Percentiles rank a stretch among this genome's conserved stretches.
Evolutionary conservation across 2,113 vertebrate genomes (phyloP).

Genomic region (Seriola quinqueradiata): DNA sequence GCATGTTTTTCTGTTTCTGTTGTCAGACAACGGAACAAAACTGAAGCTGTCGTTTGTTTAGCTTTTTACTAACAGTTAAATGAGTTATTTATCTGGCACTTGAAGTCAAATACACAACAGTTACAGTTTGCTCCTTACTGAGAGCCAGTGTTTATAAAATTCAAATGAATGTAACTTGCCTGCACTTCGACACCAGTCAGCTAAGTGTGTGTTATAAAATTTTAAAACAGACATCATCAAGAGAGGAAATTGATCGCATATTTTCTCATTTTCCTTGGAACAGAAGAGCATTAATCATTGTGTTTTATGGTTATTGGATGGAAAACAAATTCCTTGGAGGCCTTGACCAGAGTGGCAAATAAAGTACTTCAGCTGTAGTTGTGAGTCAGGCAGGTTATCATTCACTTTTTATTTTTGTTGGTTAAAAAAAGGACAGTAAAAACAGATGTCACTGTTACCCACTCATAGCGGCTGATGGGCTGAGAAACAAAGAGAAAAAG

Average conservation of each 20-base stretch:
- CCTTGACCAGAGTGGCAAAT: background rate
- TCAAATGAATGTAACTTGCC: background rate
- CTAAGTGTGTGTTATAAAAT: background rate
- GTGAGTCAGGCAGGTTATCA: constrained; percentile 19
- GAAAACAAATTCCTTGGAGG: background rate
- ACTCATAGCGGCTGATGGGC: background rate
- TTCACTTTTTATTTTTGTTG: background rate
- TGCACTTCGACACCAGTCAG: background rate
- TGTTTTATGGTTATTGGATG: constrained; percentile 20
- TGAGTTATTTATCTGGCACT: no score
- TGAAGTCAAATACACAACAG: no score
- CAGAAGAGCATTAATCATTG: constrained; percentile 8
- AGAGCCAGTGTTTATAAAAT: no score
- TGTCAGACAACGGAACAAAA: no score
- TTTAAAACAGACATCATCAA: constrained; percentile 19
- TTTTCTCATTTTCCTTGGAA: constrained; percentile 10
- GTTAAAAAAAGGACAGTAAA: background rate
- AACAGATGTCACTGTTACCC: constrained; percentile 9
- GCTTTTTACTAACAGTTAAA: no score
- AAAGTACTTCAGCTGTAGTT: background rate
- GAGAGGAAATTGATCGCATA: constrained; percentile 23
- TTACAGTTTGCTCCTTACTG: no score
- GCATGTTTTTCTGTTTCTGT: no score
- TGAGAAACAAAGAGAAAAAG: background rate
- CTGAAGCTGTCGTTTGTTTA: no score